These are phyloP conservation scores for Zoanthus sansibaricus DNA, from an alignment of 92 coral and sea anemone genomes.

Conservation along the genomic window DNA sequence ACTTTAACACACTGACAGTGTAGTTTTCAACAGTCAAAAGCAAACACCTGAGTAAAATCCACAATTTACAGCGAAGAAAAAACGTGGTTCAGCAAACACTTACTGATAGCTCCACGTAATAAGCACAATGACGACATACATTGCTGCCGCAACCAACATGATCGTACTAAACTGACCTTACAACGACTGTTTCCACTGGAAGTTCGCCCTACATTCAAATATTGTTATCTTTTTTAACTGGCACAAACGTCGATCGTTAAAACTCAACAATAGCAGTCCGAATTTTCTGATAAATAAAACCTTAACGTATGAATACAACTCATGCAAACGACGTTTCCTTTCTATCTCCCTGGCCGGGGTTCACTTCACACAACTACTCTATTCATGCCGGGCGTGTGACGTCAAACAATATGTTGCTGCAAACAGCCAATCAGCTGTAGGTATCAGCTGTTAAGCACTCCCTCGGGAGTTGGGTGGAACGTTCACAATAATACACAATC, in stretches of 20 bases:
- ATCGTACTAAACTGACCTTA: slow-evolving; percentile 16
- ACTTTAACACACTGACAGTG: slow-evolving; percentile 6
- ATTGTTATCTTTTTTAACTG: not conserved
- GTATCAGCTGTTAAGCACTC: slow-evolving; percentile 44
- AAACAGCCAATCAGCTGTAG: slow-evolving; percentile 22
- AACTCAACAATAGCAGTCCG: not conserved
- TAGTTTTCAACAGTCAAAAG: slow-evolving; percentile 3
- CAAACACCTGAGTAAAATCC: not conserved
- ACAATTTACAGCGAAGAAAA: slow-evolving; percentile 37
- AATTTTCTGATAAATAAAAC: not conserved
- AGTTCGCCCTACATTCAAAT: slow-evolving; percentile 8
- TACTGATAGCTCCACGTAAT: slow-evolving; percentile 52
- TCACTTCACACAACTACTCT: slow-evolving; percentile 80
- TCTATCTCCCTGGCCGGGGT: slow-evolving; percentile 86
- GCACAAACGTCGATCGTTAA: not conserved
- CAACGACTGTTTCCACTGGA: slow-evolving; percentile 1
- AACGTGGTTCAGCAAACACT: slow-evolving; percentile 52
- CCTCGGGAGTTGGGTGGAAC: slow-evolving; percentile 92
- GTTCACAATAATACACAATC: slow-evolving; percentile 67
- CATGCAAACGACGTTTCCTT: slow-evolving; percentile 40
- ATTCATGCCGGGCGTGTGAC: slow-evolving; percentile 68
- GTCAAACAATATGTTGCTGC: slow-evolving; percentile 22
- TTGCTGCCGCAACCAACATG: slow-evolving; percentile 9
- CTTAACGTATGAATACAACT: slow-evolving; percentile 19
- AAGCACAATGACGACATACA: slow-evolving; percentile 50